Conservation (phyloP, 1,140 invertebrate genomes). For the Orchestia grillus region DNA sequence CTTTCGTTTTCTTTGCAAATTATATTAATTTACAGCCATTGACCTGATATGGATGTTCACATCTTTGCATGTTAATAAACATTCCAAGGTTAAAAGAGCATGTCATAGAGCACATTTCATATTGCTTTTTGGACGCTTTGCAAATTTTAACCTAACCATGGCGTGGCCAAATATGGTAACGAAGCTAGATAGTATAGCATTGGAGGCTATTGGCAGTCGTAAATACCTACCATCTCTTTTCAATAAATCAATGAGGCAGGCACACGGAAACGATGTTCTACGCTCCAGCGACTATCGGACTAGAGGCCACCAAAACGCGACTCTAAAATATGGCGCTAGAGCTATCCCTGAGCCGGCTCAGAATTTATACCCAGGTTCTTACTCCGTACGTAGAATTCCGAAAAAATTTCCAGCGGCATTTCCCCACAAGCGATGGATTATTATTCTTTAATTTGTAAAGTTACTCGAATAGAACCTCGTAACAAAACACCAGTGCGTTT, state of each 20-base stretch:
- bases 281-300: constrained; percentile 51
- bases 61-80: background rate
- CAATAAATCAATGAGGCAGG: constrained; percentile 55
- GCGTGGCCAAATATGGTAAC: constrained; percentile 20
- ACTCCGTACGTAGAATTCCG: background rate
- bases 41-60: background rate
- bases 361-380: background rate
- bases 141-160: background rate
- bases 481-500: background rate
- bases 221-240: constrained; percentile 54
- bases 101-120: background rate
- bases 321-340: constrained; percentile 32
- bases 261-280: constrained; percentile 44
- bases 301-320: background rate
- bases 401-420: background rate
- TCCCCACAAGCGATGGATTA: background rate
- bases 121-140: background rate
- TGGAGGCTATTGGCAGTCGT: constrained; percentile 53
- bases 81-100: background rate
- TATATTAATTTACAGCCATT: background rate
- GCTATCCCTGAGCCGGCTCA: background rate
- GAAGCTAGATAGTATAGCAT: constrained; percentile 35
- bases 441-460: no score
- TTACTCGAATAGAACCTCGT: no score
- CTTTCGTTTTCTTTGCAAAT: background rate